Evolutionary conservation across 2,888 invertebrate species (phyloP), one percentile per base, ranked within the genome.

Genomic region (Hyles lineata): DNA sequence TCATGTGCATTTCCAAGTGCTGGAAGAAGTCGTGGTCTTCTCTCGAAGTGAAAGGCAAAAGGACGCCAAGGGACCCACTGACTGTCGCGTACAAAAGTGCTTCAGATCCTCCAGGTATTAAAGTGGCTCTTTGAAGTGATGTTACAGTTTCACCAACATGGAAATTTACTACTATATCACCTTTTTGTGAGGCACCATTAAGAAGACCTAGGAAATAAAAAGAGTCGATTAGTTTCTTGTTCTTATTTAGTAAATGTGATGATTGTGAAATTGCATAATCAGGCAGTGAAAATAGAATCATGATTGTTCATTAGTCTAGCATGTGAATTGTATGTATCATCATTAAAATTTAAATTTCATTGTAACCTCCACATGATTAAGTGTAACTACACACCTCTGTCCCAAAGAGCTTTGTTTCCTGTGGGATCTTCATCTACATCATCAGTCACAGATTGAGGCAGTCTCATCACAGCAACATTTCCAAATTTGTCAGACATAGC

Each of bases 381-480:
- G 17, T n/a, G 19, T 6, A n/a, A 52, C 15, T 73, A 74, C 55
- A 87, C 84, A 92, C 96, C 97, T 88, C 98, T 96, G 87, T 98
- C 98, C 99, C 99, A 99, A 0, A 99, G 94, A 0, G 99, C 98
- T 90, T 99, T 99, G 85, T 99, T 99, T 63, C 99, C 99, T 0
- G 99, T 99, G 0, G 99, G 99, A 93, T 99, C 99, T 92, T 99
- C 99, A 89, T 99, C 99, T 0, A 99, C 99, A 87, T 99, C 99
- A 91, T 99, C 99, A 35, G 97, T 98, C 1, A 99, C 97, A 74
- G 98, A 98, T 72, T 97, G 96, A 0, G 99, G 98, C 73, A 99
- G 89, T 63, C 99, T 96, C 84, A 99, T 97, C 73, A 99, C 96
- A 74, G 98, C 96, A 79, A 99, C 96, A 87, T 99, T 99, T 52